Percentiles rank a stretch among this genome's conserved stretches.
Conservation (phyloP, 2,113 vertebrate genomes). For the Coptodon bakossiorum region DNA sequence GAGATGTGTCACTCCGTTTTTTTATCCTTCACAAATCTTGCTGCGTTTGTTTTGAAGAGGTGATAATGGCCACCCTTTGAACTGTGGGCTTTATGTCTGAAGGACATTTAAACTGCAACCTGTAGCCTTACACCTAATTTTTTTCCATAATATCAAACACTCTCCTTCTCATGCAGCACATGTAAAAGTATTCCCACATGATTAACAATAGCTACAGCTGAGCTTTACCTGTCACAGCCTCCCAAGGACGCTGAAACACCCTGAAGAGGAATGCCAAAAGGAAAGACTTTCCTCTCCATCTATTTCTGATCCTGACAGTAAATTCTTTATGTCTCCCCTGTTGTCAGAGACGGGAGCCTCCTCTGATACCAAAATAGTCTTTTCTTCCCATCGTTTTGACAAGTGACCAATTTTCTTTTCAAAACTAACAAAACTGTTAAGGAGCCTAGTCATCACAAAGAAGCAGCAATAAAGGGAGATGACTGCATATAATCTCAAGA, state of each 20-base stretch:
- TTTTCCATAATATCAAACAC: not conserved
- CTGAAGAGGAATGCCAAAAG: slow-evolving; percentile 5
- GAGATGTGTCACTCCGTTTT: not conserved
- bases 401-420: slow-evolving; percentile 28
- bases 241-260: not conserved
- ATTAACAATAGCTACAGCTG: not conserved
- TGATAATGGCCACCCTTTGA: slow-evolving; percentile 29
- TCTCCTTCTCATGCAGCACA: not conserved
- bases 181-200: not conserved
- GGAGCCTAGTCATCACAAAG: slow-evolving; percentile 20
- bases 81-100: not conserved
- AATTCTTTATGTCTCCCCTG: slow-evolving; percentile 19
- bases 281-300: slow-evolving; percentile 39
- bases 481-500: slow-evolving; percentile 9
- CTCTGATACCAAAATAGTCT: slow-evolving; percentile 36
- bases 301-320: slow-evolving; percentile 41
- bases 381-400: slow-evolving; percentile 4
- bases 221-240: slow-evolving; percentile 8
- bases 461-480: not conserved
- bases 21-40: not conserved
- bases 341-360: slow-evolving; percentile 22
- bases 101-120: slow-evolving; percentile 19
- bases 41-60: not conserved
- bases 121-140: not conserved
- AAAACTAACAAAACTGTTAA: slow-evolving; percentile 32